Evolutionary conservation across 2,797 vertebrate species (phyloP).

Genomic region (Valencia hispanica): DNA sequence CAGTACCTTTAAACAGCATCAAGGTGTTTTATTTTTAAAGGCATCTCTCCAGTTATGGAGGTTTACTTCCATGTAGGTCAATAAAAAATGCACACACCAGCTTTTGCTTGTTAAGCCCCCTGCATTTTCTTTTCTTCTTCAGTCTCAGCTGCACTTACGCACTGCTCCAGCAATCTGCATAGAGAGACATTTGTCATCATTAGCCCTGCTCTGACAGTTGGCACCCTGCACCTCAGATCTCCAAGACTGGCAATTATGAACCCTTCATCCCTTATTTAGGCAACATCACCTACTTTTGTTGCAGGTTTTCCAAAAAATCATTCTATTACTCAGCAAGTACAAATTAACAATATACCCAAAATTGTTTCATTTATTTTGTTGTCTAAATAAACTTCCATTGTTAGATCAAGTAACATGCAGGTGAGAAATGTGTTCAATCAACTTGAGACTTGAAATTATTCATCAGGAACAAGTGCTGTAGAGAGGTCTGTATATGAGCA

Average conservation of each 20-base stretch:
- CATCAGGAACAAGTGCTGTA: constrained; percentile 50
- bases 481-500: constrained; percentile 64
- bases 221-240: constrained; percentile 96
- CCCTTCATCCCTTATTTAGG: constrained; percentile 89
- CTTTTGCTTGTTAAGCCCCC: constrained; percentile 63
- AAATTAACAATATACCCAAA: constrained; percentile 44
- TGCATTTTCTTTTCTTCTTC: constrained; percentile 64
- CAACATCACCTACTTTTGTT: constrained; percentile 84
- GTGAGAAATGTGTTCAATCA: constrained; percentile 50
- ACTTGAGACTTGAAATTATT: constrained; percentile 69
- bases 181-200: constrained; percentile 99
- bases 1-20: constrained; percentile 42
- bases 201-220: constrained; percentile 99
- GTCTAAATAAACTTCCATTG: constrained; percentile 19
- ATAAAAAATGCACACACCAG: constrained; percentile 70
- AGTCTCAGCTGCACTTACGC: constrained; percentile 78
- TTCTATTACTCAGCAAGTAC: constrained; percentile 74
- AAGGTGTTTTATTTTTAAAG: constrained; percentile 47
- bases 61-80: constrained; percentile 72
- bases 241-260: constrained; percentile 92
- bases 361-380: constrained; percentile 48
- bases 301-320: constrained; percentile 65
- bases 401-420: constrained; percentile 39
- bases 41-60: constrained; percentile 43
- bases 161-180: constrained; percentile 92